Percentiles rank a stretch among this genome's conserved stretches.
Evolutionary conservation across 2,113 vertebrate genomes (phyloP).

Genomic region (Riparia riparia): DNA sequence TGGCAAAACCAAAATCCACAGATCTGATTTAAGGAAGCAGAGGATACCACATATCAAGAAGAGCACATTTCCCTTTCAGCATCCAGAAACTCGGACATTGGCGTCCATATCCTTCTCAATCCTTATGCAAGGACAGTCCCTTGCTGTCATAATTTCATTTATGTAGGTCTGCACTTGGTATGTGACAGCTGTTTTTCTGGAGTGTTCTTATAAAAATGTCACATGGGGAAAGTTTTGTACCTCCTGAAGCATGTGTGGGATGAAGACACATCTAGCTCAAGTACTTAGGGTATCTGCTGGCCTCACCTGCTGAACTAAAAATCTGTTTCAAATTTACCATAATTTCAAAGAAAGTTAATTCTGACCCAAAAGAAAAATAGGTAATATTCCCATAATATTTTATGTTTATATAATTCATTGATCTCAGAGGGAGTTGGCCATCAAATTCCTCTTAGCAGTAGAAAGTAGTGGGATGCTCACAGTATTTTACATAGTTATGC

Average conservation of each 20-base stretch:
- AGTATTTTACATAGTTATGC: not conserved
- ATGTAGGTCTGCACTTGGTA: not conserved
- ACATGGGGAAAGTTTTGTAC: rapidly evolving
- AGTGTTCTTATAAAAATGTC: not conserved
- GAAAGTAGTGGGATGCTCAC: not conserved
- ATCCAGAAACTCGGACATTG: not conserved
- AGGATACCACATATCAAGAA: not conserved
- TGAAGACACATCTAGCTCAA: not conserved
- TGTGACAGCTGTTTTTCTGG: not conserved
- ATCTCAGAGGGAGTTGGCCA: not conserved
- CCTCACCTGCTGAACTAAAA: not conserved
- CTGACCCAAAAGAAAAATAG: not conserved
- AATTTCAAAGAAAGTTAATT: not conserved
- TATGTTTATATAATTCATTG: not conserved
- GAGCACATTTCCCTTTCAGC: not conserved
- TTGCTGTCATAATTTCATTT: not conserved
- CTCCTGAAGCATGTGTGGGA: not conserved
- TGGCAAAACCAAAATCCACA: not conserved
- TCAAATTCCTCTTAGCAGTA: not conserved
- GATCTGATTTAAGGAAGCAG: not conserved
- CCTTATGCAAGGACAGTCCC: not conserved
- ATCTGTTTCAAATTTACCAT: not conserved
- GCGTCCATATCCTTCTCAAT: not conserved
- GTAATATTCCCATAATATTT: rapidly evolving
- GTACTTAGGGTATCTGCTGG: not conserved